Percentiles rank a stretch among this genome's conserved stretches.
Evolutionary conservation across 2,113 vertebrate species (phyloP).

Genomic region (Saimiri boliviensis): DNA sequence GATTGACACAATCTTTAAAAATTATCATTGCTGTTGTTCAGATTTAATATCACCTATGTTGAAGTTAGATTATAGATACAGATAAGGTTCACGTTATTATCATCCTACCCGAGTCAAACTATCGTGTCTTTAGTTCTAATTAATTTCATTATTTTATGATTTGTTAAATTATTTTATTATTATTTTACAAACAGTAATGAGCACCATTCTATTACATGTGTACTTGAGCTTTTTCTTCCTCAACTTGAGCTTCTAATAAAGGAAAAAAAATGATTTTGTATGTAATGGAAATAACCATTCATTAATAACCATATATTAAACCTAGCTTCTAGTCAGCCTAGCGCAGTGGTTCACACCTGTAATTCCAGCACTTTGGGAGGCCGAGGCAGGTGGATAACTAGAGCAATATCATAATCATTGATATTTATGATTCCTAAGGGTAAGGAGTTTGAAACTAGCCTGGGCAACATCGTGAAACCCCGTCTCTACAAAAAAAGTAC

Average conservation of each 20-base stretch:
- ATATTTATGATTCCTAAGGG: too few relatives aligned
- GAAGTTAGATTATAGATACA: constrained; percentile 36
- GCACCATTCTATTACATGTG: background rate
- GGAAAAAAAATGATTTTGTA: background rate
- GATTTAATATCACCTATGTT: constrained; percentile 29
- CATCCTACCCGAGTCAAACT: background rate
- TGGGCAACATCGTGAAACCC: too few relatives aligned
- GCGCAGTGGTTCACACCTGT: too few relatives aligned
- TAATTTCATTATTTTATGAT: background rate
- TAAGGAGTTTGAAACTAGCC: too few relatives aligned
- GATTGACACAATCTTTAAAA: constrained; percentile 56
- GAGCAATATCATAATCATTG: too few relatives aligned
- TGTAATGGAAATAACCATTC: background rate
- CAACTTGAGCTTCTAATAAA: background rate
- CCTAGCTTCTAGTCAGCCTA: background rate
- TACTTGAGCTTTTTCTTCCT: background rate
- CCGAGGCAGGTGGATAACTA: too few relatives aligned
- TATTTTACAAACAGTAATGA: background rate
- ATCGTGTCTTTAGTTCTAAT: background rate
- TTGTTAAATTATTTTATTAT: background rate
- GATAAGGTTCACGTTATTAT: background rate
- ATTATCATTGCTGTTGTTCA: constrained; percentile 32
- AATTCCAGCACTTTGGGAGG: too few relatives aligned
- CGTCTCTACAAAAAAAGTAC: too few relatives aligned
- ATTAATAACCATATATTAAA: background rate